phyloP scores from a whole-genome alignment of 2,888 invertebrate species.

The Pardosa pseudoannulata region DNA sequence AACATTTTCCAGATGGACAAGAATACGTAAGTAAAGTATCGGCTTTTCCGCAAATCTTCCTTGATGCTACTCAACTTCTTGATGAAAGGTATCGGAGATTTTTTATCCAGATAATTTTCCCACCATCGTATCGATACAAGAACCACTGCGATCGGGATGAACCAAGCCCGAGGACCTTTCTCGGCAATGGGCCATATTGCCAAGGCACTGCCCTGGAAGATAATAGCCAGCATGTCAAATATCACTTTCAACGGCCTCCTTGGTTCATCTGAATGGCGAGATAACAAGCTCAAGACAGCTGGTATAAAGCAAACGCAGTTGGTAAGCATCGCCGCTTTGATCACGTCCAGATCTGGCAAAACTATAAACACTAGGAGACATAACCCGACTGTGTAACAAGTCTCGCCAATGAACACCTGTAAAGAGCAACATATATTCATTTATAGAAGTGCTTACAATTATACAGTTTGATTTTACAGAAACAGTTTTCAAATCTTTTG shows the following conservation, averaged over 20 bases:
- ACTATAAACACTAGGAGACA: constrained; percentile 79
- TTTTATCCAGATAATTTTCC: constrained; percentile 96
- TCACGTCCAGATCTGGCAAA: constrained; percentile 79
- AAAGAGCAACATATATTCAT: constrained; percentile 9
- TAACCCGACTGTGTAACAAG: constrained; percentile 79
- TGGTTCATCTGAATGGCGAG: constrained; percentile 78
- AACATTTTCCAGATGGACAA: constrained; percentile 94
- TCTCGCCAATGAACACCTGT: constrained; percentile 77
- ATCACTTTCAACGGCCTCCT: constrained; percentile 78
- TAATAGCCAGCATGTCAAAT: constrained; percentile 82
- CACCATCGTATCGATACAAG: constrained; percentile 97
- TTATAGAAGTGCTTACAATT: background rate
- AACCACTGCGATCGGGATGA: constrained; percentile 90
- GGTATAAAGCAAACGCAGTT: constrained; percentile 80
- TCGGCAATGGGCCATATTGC: constrained; percentile 83
- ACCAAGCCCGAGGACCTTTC: constrained; percentile 81
- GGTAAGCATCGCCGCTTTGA: constrained; percentile 79
- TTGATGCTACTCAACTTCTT: constrained; percentile 87
- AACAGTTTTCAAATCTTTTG: too few relatives aligned
- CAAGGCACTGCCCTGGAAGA: constrained; percentile 83
- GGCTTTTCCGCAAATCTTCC: constrained; percentile 86
- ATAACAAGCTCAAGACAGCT: constrained; percentile 76
- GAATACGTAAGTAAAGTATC: constrained; percentile 93
- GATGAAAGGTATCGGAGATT: constrained; percentile 88
- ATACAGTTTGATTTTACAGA: too few relatives aligned